These are phyloP conservation scores for Numenius arquata DNA, from an alignment of 2,113 vertebrate genomes.

Conservation along the genomic window DNA sequence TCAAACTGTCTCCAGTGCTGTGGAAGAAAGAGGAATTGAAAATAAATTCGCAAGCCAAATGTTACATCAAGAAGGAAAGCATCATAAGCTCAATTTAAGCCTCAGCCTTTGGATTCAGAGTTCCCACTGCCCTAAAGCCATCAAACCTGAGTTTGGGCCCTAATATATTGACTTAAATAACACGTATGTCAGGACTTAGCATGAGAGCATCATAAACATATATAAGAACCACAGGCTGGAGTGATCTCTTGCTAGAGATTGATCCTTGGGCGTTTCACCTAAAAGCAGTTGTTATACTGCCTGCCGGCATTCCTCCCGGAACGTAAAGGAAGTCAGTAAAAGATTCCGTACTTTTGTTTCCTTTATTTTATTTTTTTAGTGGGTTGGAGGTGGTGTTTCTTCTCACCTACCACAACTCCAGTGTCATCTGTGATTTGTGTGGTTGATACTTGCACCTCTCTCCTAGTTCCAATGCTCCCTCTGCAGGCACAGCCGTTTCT, in stretches of 20 bases:
- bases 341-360: not conserved
- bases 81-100: not conserved
- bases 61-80: not conserved
- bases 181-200: not conserved
- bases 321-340: not conserved
- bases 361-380: not conserved
- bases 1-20: not conserved
- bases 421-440: not conserved
- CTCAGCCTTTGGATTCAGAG: not conserved
- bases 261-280: not conserved
- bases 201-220: not conserved
- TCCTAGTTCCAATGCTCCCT: conserved; percentile 64
- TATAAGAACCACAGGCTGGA: not conserved
- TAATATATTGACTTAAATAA: not conserved
- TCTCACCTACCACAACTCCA: not conserved
- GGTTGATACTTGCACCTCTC: not conserved
- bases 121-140: not conserved
- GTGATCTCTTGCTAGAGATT: not conserved
- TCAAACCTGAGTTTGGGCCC: not conserved
- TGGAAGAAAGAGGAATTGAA: not conserved
- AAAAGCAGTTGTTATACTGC: not conserved
- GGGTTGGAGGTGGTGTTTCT: not conserved
- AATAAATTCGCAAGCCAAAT: not conserved
- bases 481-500: conserved; percentile 53
- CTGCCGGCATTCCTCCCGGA: not conserved